Evolutionary conservation across 2,888 invertebrate genomes (phyloP).

Genomic region (Lysandra coridon): DNA sequence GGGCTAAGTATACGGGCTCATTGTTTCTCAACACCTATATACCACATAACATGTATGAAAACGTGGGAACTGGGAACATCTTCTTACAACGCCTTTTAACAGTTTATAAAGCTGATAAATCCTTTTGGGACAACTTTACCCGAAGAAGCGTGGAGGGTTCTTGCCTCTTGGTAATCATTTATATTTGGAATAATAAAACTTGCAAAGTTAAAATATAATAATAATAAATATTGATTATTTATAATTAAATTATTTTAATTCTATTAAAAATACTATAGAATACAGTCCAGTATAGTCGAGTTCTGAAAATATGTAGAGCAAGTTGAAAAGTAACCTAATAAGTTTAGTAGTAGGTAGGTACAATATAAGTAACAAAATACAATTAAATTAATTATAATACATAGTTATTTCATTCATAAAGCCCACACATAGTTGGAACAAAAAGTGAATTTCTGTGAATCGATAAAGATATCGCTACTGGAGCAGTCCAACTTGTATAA

Average conservation of each 20-base stretch:
- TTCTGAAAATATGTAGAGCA: not conserved
- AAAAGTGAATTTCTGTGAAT: constrained; percentile 46
- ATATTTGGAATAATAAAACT: not conserved
- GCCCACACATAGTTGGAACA: not conserved
- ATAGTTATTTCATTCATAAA: not conserved
- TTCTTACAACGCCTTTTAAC: constrained; percentile 41
- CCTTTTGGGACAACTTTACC: not conserved
- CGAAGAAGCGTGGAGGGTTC: not conserved
- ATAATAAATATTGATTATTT: not conserved
- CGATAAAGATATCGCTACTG: constrained; percentile 55
- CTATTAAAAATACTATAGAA: too few relatives aligned
- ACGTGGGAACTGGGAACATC: constrained; percentile 61
- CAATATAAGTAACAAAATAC: not conserved
- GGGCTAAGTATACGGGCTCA: constrained; percentile 71
- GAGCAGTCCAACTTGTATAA: constrained; percentile 50
- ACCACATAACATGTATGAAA: constrained; percentile 39
- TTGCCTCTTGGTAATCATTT: not conserved
- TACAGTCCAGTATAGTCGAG: not conserved
- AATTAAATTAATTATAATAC: not conserved
- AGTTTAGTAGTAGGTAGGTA: not conserved
- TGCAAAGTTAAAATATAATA: too few relatives aligned
- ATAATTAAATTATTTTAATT: too few relatives aligned
- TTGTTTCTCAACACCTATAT: constrained; percentile 58
- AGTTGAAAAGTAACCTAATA: not conserved
- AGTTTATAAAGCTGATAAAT: constrained; percentile 29